phyloP scores from a whole-genome alignment of 1,140 invertebrate genomes.

The Heliconius melpomene region DNA sequence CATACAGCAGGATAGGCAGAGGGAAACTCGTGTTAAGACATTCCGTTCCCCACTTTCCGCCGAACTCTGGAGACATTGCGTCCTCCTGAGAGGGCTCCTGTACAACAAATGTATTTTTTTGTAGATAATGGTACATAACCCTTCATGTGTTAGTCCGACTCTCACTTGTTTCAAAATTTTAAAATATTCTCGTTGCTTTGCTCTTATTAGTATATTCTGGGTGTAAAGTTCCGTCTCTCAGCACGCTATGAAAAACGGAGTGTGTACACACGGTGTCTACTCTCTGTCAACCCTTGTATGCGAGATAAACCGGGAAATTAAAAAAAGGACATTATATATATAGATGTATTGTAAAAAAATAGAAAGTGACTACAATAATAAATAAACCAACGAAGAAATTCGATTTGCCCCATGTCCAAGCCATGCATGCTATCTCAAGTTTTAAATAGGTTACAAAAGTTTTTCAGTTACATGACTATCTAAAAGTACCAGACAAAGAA shows the following conservation, averaged over 20 bases:
- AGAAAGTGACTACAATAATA: background rate
- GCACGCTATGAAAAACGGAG: background rate
- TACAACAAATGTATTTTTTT: too few relatives aligned
- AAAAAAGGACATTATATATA: background rate
- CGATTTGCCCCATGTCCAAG: constrained; percentile 37
- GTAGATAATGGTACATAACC: too few relatives aligned
- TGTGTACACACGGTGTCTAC: background rate
- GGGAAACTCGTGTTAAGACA: too few relatives aligned
- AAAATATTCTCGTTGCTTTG: too few relatives aligned
- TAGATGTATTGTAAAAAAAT: background rate
- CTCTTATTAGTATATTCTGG: too few relatives aligned
- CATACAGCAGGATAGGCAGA: too few relatives aligned
- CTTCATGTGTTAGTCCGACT: too few relatives aligned
- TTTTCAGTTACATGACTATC: constrained; percentile 24
- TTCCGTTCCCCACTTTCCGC: too few relatives aligned
- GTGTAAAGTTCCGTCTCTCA: too few relatives aligned
- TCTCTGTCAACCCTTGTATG: background rate
- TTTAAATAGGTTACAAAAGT: constrained; percentile 39
- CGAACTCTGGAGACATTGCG: too few relatives aligned
- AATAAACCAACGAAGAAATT: constrained; percentile 30
- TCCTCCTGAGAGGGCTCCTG: too few relatives aligned
- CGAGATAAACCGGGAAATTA: background rate
- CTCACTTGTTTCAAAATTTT: too few relatives aligned
- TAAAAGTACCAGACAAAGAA: constrained; percentile 2
- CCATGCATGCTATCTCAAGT: constrained; percentile 36